phyloP scores from a whole-genome alignment of 1,140 invertebrate genomes.

The Drosophila ananassae region DNA sequence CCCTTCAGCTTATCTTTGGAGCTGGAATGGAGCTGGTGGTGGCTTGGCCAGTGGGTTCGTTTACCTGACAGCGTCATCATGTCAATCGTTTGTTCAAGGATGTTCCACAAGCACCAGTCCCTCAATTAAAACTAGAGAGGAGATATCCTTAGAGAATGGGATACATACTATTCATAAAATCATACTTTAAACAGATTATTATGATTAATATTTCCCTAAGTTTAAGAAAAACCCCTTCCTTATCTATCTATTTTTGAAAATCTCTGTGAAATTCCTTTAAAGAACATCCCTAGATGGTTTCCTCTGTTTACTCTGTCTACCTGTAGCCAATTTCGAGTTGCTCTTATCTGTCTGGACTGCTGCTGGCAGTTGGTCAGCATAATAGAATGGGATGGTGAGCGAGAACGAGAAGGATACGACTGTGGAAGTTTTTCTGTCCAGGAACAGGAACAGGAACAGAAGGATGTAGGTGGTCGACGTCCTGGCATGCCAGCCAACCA shows the following conservation, averaged over 20 bases:
- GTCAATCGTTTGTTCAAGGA: conserved; percentile 29
- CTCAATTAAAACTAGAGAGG: neutral
- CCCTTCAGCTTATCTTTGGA: conserved; percentile 64
- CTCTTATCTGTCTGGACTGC: conserved; percentile 53
- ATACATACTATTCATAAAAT: too few relatives aligned
- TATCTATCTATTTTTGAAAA: neutral
- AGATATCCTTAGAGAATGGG: too few relatives aligned
- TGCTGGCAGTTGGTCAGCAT: conserved; percentile 73
- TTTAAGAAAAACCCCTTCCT: neutral
- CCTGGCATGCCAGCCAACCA: conserved; percentile 1
- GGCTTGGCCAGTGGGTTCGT: conserved; percentile 51
- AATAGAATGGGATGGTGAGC: conserved; percentile 23
- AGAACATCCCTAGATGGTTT: conserved; percentile 29
- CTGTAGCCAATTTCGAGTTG: conserved; percentile 75
- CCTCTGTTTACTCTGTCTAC: conserved; percentile 62
- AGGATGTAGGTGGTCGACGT: conserved; percentile 2
- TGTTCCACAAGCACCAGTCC: conserved; percentile 14
- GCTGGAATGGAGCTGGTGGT: conserved; percentile 29
- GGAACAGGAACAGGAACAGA: too few relatives aligned
- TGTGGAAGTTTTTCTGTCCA: too few relatives aligned
- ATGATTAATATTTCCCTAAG: too few relatives aligned
- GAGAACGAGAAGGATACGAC: neutral
- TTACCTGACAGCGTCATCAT: conserved; percentile 59
- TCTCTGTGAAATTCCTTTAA: conserved; percentile 22
- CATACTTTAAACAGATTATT: too few relatives aligned